Conservation (phyloP, 2,797 vertebrate genomes). For the Thaleichthys pacificus region DNA sequence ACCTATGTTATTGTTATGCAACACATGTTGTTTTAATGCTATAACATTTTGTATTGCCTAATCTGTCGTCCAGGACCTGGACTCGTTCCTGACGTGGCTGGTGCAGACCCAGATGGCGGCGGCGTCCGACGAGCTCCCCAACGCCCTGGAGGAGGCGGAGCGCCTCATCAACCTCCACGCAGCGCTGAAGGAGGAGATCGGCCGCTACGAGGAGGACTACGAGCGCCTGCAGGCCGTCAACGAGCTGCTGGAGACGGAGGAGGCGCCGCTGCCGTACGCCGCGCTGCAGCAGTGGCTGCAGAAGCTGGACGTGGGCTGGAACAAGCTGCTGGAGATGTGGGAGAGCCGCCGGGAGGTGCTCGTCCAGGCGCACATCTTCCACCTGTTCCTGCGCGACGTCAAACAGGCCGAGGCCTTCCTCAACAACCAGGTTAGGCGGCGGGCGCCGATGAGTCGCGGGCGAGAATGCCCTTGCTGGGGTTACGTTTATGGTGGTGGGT, state of each 20-base stretch:
- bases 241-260: slow-evolving; percentile 85
- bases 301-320: slow-evolving; percentile 92
- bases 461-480: too few species aligned
- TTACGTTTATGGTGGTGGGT: too few species aligned
- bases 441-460: too few species aligned
- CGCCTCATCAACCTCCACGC: slow-evolving; percentile 83
- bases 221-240: slow-evolving; percentile 88
- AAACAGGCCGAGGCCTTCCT: slow-evolving; percentile 85
- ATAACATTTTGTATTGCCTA: background rate
- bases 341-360: slow-evolving; percentile 84
- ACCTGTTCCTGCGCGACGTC: slow-evolving; percentile 88
- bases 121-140: slow-evolving; percentile 80
- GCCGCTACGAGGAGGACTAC: slow-evolving; percentile 88
- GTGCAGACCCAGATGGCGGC: slow-evolving; percentile 87
- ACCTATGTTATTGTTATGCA: slow-evolving; percentile 56
- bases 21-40: too few species aligned
- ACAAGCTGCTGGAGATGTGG: slow-evolving; percentile 92
- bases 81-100: slow-evolving; percentile 90
- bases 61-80: slow-evolving; percentile 81
- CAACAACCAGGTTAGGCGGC: slow-evolving; percentile 83
- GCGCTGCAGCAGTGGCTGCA: slow-evolving; percentile 93
- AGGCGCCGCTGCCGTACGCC: slow-evolving; percentile 81
- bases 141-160: slow-evolving; percentile 83
- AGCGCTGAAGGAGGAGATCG: slow-evolving; percentile 92
- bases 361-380: slow-evolving; percentile 90